phyloP scores from a whole-genome alignment of 2,113 vertebrate species.

The Melozone crissalis region DNA sequence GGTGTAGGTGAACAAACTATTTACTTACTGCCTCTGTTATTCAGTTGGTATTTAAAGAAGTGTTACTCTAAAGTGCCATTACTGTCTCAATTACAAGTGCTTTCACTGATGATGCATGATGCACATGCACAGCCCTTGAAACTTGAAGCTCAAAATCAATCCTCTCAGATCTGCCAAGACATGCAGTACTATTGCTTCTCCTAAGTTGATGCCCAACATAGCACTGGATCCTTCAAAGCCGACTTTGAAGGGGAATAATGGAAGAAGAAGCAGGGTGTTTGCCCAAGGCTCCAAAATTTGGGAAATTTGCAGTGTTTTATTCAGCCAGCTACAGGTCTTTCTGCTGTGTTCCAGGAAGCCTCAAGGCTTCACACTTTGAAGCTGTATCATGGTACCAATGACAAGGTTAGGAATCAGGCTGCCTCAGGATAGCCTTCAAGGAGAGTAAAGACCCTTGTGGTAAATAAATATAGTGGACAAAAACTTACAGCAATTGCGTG shows the following conservation, averaged over 20 bases:
- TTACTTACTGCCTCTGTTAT: background rate
- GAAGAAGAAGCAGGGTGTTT: conserved; percentile 30
- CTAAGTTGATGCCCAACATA: background rate
- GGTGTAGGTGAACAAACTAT: background rate
- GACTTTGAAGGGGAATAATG: background rate
- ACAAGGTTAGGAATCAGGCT: background rate
- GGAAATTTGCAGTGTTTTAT: conserved; percentile 41
- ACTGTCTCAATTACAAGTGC: background rate
- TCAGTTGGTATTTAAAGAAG: background rate
- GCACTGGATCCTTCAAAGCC: conserved; percentile 21
- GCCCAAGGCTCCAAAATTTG: conserved; percentile 18
- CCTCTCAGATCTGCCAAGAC: background rate
- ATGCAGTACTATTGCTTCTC: background rate
- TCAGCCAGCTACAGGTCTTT: conserved; percentile 14
- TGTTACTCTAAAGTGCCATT: background rate
- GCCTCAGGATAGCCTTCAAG: conserved; percentile 66
- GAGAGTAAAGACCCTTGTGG: conserved; percentile 3
- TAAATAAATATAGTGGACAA: conserved; percentile 48
- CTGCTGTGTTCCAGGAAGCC: background rate
- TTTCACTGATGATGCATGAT: background rate
- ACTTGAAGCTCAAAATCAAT: background rate
- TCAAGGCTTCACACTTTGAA: conserved; percentile 53
- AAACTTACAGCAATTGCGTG: background rate
- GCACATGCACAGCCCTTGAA: background rate
- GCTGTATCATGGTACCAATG: background rate